phyloP scores from a whole-genome alignment of 2,797 vertebrate genomes.

The Hylomyscus alleni region DNA sequence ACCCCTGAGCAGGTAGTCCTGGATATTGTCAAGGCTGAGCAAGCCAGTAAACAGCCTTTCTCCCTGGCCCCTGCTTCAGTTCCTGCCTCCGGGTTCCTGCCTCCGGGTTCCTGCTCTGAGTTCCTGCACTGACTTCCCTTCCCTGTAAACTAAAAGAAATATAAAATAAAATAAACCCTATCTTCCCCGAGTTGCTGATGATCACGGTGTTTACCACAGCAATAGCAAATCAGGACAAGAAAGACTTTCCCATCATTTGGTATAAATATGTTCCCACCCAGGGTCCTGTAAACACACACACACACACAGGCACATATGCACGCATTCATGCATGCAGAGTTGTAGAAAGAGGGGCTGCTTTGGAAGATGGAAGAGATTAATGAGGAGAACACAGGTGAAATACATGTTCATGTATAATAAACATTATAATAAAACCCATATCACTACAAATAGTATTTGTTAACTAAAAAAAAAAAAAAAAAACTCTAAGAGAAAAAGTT shows the following conservation, averaged over 20 bases:
- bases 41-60: not conserved
- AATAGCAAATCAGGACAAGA: not conserved
- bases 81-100: not conserved
- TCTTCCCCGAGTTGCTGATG: not conserved
- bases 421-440: not conserved
- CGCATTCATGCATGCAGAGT: not conserved
- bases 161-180: not conserved
- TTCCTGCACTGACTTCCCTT: not conserved
- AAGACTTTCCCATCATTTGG: not conserved
- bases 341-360: not conserved
- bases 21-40: not conserved
- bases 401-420: not conserved
- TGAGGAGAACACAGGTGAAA: not conserved
- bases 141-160: not conserved
- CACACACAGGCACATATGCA: not conserved
- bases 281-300: not conserved
- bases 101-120: not conserved
- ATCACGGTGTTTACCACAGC: not conserved
- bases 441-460: not conserved
- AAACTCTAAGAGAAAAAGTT: not conserved
- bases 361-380: not conserved
- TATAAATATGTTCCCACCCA: not conserved
- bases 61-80: not conserved
- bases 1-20: not conserved
- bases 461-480: not conserved